Conservation (phyloP, 2,888 invertebrate species). For the Cosmopolites sordidus region DNA sequence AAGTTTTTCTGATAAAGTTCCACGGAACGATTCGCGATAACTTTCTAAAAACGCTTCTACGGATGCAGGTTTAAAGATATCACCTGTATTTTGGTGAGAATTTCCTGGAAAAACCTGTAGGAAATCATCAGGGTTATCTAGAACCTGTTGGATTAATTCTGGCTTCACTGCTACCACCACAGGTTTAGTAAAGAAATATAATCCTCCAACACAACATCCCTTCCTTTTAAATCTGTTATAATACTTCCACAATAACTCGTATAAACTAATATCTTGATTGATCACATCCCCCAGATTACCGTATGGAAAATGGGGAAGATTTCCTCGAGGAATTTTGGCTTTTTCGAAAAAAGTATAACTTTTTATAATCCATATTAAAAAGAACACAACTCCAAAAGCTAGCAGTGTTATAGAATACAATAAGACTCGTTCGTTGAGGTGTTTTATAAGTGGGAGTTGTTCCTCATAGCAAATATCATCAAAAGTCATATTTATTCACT, state of each 20-base stretch:
- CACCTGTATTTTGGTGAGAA: not conserved
- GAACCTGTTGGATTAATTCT: constrained; percentile 14
- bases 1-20: constrained; percentile 12
- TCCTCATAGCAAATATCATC: constrained; percentile 10
- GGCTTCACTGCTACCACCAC: constrained; percentile 27
- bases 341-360: constrained; percentile 30
- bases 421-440: constrained; percentile 25
- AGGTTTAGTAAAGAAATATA: constrained; percentile 33
- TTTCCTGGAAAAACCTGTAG: constrained; percentile 6
- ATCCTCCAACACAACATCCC: constrained; percentile 29
- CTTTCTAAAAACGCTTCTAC: not conserved
- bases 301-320: constrained; percentile 30
- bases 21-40: not conserved
- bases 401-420: constrained; percentile 24
- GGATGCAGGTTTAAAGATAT: not conserved
- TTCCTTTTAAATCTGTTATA: constrained; percentile 33
- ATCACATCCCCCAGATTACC: constrained; percentile 33
- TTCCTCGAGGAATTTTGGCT: constrained; percentile 22
- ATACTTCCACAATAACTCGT: constrained; percentile 32
- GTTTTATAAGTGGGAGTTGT: constrained; percentile 19
- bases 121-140: constrained; percentile 7
- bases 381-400: constrained; percentile 24
- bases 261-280: constrained; percentile 25
- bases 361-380: constrained; percentile 27
- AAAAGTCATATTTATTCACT: constrained; percentile 8